phyloP scores from a whole-genome alignment of 2,888 invertebrate species.

The Patella pellucida region DNA sequence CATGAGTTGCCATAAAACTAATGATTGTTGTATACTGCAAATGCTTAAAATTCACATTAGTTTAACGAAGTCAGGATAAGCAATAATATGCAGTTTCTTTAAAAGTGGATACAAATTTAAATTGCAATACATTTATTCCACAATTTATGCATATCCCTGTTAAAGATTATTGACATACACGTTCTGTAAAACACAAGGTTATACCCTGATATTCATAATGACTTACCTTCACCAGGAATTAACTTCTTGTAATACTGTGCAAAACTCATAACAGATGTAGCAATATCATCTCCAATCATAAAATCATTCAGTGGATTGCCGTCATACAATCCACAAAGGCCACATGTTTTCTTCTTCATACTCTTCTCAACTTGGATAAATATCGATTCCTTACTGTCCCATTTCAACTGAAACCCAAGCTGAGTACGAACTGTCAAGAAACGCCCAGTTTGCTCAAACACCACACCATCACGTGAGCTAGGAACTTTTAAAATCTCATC shows the following conservation, averaged over 20 bases:
- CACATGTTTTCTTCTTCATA: slow-evolving; percentile 84
- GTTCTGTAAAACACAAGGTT: too few species aligned
- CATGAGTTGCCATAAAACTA: too few species aligned
- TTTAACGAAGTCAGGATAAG: too few species aligned
- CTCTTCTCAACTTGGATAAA: slow-evolving; percentile 52
- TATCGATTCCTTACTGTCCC: slow-evolving; percentile 78
- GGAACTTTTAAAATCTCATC: slow-evolving; percentile 45
- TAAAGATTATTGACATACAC: too few species aligned
- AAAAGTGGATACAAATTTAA: too few species aligned
- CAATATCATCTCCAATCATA: slow-evolving; percentile 74
- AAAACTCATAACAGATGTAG: slow-evolving; percentile 48
- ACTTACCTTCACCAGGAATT: slow-evolving; percentile 37
- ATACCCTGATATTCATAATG: neutral
- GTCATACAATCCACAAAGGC: slow-evolving; percentile 86
- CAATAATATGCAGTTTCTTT: too few species aligned
- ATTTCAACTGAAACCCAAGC: slow-evolving; percentile 78
- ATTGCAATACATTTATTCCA: too few species aligned
- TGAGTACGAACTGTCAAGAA: slow-evolving; percentile 80
- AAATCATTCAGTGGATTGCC: slow-evolving; percentile 81
- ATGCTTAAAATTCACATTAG: too few species aligned
- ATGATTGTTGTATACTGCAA: too few species aligned
- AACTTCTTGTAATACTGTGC: slow-evolving; percentile 57
- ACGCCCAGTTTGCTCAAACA: slow-evolving; percentile 81
- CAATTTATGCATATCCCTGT: too few species aligned
- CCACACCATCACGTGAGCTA: slow-evolving; percentile 75